Base-by-base conservation (phyloP, 2,113 vertebrate species). In the Diglossa brunneiventris region DNA sequence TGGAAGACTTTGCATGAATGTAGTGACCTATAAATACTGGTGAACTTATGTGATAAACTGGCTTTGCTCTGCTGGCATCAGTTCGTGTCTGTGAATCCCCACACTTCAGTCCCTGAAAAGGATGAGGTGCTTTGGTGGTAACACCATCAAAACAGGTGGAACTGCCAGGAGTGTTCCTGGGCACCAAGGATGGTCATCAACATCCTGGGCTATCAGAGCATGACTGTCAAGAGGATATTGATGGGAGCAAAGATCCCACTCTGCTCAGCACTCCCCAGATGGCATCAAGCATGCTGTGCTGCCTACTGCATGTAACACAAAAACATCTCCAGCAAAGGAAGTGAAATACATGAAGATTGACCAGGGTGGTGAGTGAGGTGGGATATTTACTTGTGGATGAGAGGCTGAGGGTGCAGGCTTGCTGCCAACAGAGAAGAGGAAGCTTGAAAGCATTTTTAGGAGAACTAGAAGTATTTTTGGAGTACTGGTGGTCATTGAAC, bases 151-250 rank as follows among this genome's bases (percentile, higher is more conserved):
- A 61, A 19, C 15, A 19, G 19, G 12, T 28, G 35, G 23, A 41
- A 30, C 9, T 50, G 15, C 35, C 19, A n/a, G 19, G 15, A 50
- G 46, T 52, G 26, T 52, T 50, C 24, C 19, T 28, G 44, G 23
- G 28, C 30, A 69, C 15, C 35, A 30, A 50, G 46, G 55, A 15
- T 9, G 30, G 10, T 52, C 24, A 61, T 42, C 37, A 42, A 20
- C 24, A 28, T n/a, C 66, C 44, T 50, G 35, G 44, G 53, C 55
- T 70, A 3, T 35, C 12, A 30, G 66, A 52, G 31, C 37, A 35
- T 0, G 2, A 13, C 31, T 30, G 10, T 9, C 10, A 19, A 42
- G 4, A 61, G 20, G 35, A 30, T 35, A 61, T 15, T 0, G 1
- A 50, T 30, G 66, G 46, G 10, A 52, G 12, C 26, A 72, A 52